phyloP scores from a whole-genome alignment of 2,797 vertebrate genomes.

The Nannoperca obscura region DNA sequence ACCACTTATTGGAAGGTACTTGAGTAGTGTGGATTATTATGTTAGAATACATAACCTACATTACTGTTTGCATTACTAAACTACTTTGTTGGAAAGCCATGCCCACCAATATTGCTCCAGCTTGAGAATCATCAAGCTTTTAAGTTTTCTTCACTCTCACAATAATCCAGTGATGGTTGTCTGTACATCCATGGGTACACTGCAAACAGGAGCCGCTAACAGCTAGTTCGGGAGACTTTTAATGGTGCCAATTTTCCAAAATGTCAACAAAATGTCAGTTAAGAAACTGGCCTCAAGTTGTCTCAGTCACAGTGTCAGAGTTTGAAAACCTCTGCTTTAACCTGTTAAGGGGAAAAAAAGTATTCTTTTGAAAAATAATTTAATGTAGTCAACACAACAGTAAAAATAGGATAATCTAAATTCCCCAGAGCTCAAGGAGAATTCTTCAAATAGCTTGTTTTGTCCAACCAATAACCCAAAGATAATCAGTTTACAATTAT shows the following conservation, averaged over 20 bases:
- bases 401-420: neutral
- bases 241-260: neutral
- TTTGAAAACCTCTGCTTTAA: too few species aligned
- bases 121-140: too few species aligned
- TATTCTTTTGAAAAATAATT: neutral
- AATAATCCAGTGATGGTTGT: too few species aligned
- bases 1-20: neutral
- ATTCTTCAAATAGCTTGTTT: neutral
- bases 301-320: too few species aligned
- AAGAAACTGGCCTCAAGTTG: too few species aligned
- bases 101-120: too few species aligned
- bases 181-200: too few species aligned
- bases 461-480: neutral
- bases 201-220: too few species aligned
- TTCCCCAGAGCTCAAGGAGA: neutral
- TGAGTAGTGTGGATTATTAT: neutral
- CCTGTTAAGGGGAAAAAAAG: too few species aligned
- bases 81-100: too few species aligned
- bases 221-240: neutral
- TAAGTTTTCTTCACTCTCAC: neutral
- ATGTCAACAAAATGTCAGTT: neutral
- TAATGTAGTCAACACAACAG: neutral
- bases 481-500: too few species aligned
- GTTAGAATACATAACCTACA: neutral
- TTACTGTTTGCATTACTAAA: too few species aligned